Evolutionary conservation across 2,113 vertebrate genomes (phyloP), one percentile per base, ranked within the genome.

Genomic region (Oreochromis tanganicae): DNA sequence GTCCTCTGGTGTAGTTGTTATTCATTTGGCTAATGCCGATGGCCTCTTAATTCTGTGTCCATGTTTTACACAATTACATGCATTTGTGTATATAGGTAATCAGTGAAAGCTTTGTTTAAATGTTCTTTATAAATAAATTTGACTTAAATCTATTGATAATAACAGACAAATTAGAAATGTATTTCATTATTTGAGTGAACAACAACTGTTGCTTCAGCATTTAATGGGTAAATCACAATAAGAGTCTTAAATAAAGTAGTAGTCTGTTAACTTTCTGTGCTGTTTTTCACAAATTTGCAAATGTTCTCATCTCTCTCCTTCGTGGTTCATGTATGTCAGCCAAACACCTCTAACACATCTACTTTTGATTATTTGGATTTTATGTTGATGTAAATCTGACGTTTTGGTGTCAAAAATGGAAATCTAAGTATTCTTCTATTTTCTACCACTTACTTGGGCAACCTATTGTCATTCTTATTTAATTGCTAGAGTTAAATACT

Each of bases 361-460:
- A 10, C 29, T 17, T 61, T 19, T 61, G 9, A 61, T 34, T 61
- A 17, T 6, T 19, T 6, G 8, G 57, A 61, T 10, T 32, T 61
- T 10, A 61, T 61, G 57, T 32, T 34, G 57, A 34, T 61, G 5
- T 61, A 61, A 61, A 32, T 32, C 27, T 34, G 57, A 61, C 0
- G 1, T 61, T 32, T 34, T 61, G 16, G 8, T 63, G 29, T 34
- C 59, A 63, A 16, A 63, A 34, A 63, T 3, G 59, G 29, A 63
- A 63, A 63, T 19, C 16, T 19, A 63, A 34, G 2, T 34, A 63
- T 34, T 34, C 29, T 34, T 63, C 29, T 34, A 19, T 63, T 63
- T 34, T 63, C 29, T 63, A 11, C 59, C 59, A 63, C 8, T 63
- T 19, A 63, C 2, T 0, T 0, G 8, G 8, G 8, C 8, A 34